Evolutionary conservation across 1,140 invertebrate genomes (phyloP).

Genomic region (Drosophila parvula): DNA sequence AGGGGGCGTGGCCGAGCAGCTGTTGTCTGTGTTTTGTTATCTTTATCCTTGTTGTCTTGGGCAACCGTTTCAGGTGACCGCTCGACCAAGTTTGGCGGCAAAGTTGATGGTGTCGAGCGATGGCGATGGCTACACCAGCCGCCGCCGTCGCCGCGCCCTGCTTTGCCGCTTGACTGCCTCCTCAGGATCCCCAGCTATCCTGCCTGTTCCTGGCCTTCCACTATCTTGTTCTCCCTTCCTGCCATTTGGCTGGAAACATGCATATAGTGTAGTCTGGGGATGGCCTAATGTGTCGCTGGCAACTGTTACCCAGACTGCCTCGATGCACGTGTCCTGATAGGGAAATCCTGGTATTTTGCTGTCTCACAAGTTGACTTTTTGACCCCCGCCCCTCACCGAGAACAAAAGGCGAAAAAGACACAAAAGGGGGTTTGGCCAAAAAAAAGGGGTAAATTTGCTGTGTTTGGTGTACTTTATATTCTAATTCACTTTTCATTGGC

Average conservation of each 20-base stretch:
- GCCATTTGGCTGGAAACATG: conserved; percentile 21
- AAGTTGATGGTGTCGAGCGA: conserved; percentile 44
- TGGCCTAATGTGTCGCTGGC: conserved; percentile 38
- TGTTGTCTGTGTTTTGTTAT: conserved; percentile 18
- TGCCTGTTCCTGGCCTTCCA: not conserved
- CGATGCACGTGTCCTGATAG: conserved; percentile 35
- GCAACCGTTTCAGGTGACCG: conserved; percentile 45
- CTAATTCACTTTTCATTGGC: conserved; percentile 13
- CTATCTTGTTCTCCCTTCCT: conserved; percentile 8
- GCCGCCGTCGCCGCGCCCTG: not conserved
- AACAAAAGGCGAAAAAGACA: not conserved
- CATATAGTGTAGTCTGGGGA: not conserved
- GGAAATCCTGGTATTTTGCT: conserved; percentile 16
- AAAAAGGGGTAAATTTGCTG: conserved; percentile 5
- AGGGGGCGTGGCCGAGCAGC: conserved; percentile 29
- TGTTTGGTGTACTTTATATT: not conserved
- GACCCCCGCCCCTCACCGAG: not conserved
- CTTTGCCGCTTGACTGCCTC: conserved; percentile 25
- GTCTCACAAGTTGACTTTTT: conserved; percentile 22
- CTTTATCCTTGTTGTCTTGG: conserved; percentile 14
- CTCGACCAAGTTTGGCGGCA: conserved; percentile 17
- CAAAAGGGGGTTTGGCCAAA: not conserved
- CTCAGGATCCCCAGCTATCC: not conserved
- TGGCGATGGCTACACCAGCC: conserved; percentile 13
- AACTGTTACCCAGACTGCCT: conserved; percentile 8